Evolutionary conservation across 92 coral and sea anemone species (phyloP), one percentile per base, ranked within the genome.

Genomic region (Porites divaricata): DNA sequence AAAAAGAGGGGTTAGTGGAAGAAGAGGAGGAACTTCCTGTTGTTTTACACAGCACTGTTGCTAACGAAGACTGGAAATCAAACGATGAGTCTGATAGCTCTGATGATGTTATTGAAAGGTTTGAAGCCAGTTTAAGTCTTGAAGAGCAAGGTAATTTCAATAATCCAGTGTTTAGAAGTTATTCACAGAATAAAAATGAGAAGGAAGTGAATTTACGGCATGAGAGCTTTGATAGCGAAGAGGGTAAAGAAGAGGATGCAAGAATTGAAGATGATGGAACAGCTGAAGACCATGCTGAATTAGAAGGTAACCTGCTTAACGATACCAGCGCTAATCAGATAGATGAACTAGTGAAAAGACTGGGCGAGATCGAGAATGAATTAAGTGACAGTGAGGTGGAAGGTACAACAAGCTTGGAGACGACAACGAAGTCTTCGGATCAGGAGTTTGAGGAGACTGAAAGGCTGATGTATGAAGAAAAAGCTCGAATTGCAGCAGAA

Each of bases 361-460:
- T 77, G 15, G 88, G 77, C 1, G 81, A 81, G 76, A 81, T 87
- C 64, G 85, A 72, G 52, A 81, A 87, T 49, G 88, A 81, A 68
- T 48, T 56, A 50, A 87, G 75, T 23, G 86, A 82, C 59, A 82
- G 63, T 45, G 88, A 76, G 67, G 83, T 52, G 41, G 83, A 71
- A 24, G 89, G 57, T 15, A 8, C 21, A 19, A 50, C 28, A 65
- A 45, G 24, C 17, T 67, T 23, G 12, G 88, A 87, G n/a, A 16
- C n/a, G 67, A 50, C 76, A 9, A 66, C 24, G 22, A 65, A 35
- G 49, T 51, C 86, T 66, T 93, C 95, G 6, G 81, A 87, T 51
- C 89, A 93, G 74, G 97, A 93, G 57, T 89, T 88, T 74, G 95
- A 91, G 71, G 80, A 88, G 71, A 79, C 88, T 11, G 95, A 91